Base-by-base conservation (phyloP, 2,888 invertebrate genomes). In the Macrosiphum euphorbiae region DNA sequence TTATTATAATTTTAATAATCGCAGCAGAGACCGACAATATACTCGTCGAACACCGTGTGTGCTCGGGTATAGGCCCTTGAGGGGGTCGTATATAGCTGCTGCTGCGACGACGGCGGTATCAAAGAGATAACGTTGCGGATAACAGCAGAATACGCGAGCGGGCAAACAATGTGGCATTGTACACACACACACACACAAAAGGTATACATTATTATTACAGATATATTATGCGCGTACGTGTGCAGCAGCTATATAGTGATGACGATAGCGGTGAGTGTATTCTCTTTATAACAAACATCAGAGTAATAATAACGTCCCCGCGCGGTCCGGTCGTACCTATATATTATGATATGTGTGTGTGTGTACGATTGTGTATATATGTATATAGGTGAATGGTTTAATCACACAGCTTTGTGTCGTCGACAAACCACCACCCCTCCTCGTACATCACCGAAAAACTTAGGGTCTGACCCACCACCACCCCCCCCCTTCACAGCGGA, bases 81-180 rank as follows among this genome's bases (percentile, higher is more conserved):
- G 87, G 86, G 92, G 92, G 61, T 87, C 61, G 92, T 16, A 28
- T 47, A 11, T 47, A 47, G 47, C 11, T 11, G 47, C 47, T 47
- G 90, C n/a, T 5, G 90, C 11, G 28, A 44, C 24, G 44, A 67
- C 47, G 86, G 92, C 8, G 24, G 87, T 92, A 92, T 92, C 92
- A 92, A 92, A 92, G 92, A 92, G 92, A 92, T 92, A 92, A 92
- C 92, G 35, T 61, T 52, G 92, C 92, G 92, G 92, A 92, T 92
- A 92, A 92, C 61, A 47, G 20, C 61, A 35, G 20, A 16, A 91
- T 26, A n/a, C 87, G 86, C 44, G 47, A 3, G 28, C 35, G 86
- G 50, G 92, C 92, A 88, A 92, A 92, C 87, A 92, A 92, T 92
- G 92, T 52, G 61, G 67, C 92, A 92, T 92, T 92, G 87, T 92